Conservation (phyloP, 2,113 vertebrate genomes). For the Tretioscincus oriximinensis region DNA sequence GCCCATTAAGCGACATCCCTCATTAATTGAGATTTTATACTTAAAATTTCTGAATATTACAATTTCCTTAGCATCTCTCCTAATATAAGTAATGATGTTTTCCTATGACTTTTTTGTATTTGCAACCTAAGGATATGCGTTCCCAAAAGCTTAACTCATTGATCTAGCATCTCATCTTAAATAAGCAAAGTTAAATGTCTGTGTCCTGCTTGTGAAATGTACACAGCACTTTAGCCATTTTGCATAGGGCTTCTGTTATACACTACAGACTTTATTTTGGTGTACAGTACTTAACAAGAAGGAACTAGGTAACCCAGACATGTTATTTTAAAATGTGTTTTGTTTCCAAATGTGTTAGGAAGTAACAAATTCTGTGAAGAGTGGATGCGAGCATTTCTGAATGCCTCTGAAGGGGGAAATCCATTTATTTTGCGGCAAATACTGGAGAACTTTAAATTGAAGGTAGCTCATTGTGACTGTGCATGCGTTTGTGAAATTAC, state of each 20-base stretch:
- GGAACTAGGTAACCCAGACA: neutral
- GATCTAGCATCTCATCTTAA: neutral
- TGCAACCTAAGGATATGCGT: neutral
- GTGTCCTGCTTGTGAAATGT: neutral
- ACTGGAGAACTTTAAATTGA: conserved; percentile 97
- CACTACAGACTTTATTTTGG: neutral
- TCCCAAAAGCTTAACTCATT: neutral
- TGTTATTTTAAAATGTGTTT: neutral
- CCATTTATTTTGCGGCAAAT: conserved; percentile 94
- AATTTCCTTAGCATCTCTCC: neutral
- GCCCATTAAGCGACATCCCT: neutral
- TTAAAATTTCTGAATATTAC: neutral
- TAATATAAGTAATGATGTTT: neutral
- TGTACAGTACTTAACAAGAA: neutral
- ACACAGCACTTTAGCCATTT: neutral
- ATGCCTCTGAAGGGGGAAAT: conserved; percentile 85
- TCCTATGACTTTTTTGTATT: too few relatives aligned
- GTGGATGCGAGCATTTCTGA: conserved; percentile 93
- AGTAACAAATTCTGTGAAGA: conserved; percentile 95
- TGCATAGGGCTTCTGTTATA: neutral
- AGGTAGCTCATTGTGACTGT: conserved; percentile 74
- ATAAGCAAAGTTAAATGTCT: neutral
- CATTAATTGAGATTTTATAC: neutral
- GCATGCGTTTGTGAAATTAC: neutral
- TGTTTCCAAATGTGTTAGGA: conserved; percentile 70